A percentile compares a stretch with the other conserved stretches of the same genome.
These are phyloP conservation scores for Drosophila sordidula DNA, from an alignment of 2,888 invertebrate species.

Conservation along the genomic window DNA sequence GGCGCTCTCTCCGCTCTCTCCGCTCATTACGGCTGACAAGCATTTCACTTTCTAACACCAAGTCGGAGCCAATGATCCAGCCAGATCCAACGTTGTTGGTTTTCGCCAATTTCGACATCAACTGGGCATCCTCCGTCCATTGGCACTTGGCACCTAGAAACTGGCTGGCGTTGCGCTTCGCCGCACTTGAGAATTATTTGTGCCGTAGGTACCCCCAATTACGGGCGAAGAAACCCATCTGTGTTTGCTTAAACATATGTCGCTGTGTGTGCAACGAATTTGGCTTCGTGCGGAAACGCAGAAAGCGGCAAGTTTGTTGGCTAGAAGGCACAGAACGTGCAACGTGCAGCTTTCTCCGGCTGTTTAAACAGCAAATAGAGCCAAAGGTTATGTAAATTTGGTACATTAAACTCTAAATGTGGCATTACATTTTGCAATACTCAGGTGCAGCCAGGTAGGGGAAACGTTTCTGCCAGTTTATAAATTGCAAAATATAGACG, in stretches of 20 bases:
- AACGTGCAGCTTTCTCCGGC: slow-evolving; percentile 63
- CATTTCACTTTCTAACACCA: slow-evolving; percentile 37
- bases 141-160: slow-evolving; percentile 66
- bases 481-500: slow-evolving; percentile 62
- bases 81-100: slow-evolving; percentile 22
- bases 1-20: slow-evolving; percentile 45
- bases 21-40: slow-evolving; percentile 14
- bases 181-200: slow-evolving; percentile 67
- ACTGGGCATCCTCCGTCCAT: slow-evolving; percentile 16
- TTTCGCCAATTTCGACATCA: slow-evolving; percentile 17
- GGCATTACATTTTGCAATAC: slow-evolving; percentile 50
- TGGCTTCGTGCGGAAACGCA: slow-evolving; percentile 61
- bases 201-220: slow-evolving; percentile 62
- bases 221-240: slow-evolving; percentile 3
- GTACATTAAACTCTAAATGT: slow-evolving; percentile 57
- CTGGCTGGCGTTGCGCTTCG: slow-evolving; percentile 63
- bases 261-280: slow-evolving; percentile 9
- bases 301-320: slow-evolving; percentile 69
- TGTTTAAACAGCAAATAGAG: slow-evolving; percentile 16
- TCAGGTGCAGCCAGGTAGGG: slow-evolving; percentile 10
- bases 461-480: slow-evolving; percentile 52
- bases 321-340: slow-evolving; percentile 65
- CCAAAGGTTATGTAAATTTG: slow-evolving; percentile 65
- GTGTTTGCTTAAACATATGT: background rate
- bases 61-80: slow-evolving; percentile 18